A percentile compares a stretch with the other conserved stretches of the same genome.
These are phyloP conservation scores for Enteromius argenteus DNA, from an alignment of 2,797 vertebrate species.

Conservation along the genomic window DNA sequence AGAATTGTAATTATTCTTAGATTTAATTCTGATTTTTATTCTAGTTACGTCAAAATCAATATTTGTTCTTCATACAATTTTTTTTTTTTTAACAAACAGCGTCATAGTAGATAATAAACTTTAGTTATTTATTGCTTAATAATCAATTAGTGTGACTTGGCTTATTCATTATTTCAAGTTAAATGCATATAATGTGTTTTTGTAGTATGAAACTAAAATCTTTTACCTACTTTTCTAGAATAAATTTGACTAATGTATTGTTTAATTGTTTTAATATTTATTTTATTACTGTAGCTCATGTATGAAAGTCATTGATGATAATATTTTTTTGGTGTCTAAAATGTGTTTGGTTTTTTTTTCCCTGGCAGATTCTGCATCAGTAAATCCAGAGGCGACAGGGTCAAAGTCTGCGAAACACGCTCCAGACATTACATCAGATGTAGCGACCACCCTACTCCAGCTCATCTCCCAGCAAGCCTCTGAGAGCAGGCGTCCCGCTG, in stretches of 20 bases:
- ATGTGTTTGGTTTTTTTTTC: not conserved
- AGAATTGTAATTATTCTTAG: not conserved
- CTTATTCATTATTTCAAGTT: not conserved
- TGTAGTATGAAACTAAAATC: not conserved
- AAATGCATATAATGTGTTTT: not conserved
- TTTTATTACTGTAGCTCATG: not conserved
- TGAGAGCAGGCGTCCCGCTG: constrained; percentile 68
- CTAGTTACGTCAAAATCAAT: not conserved
- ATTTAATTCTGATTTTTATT: not conserved
- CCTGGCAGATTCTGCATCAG: not conserved
- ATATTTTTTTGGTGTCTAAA: not conserved
- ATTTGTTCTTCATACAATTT: not conserved
- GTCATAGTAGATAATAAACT: not conserved
- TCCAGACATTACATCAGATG: constrained; percentile 85
- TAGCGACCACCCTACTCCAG: constrained; percentile 91
- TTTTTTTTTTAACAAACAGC: not conserved
- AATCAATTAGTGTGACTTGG: not conserved
- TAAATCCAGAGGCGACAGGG: constrained; percentile 76
- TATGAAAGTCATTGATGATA: not conserved
- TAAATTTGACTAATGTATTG: too few relatives aligned
- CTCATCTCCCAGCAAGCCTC: constrained; percentile 89
- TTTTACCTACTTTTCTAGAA: not conserved
- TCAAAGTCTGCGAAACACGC: constrained; percentile 81
- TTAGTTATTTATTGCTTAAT: not conserved
- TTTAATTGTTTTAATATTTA: too few relatives aligned